Base-by-base conservation (phyloP, 2,797 vertebrate genomes). In the Poecilia wingei region DNA sequence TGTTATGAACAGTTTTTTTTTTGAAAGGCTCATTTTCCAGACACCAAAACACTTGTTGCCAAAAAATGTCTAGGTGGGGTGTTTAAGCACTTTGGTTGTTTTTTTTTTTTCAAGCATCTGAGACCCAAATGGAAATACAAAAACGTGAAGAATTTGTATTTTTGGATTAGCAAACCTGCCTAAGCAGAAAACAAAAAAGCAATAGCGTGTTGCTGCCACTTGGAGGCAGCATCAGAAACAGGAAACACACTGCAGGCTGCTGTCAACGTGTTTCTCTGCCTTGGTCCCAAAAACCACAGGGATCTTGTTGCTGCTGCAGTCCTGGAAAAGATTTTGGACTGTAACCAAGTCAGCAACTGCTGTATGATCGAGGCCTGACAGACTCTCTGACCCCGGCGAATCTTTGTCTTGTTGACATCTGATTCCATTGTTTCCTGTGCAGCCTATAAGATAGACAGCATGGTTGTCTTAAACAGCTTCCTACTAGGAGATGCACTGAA, bases 391-490 rank as follows among this genome's bases (percentile, higher is more conserved):
- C 68, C 68, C 68, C 25, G 2, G 41, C 10, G 22, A 41, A 45
- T 25, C 22, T 43, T 6, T 69, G 22, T 66, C 66, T 43, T 69
- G 41, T 41, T 70, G 41, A 28, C 68, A 70, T 70, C 13, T 70
- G 41, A 70, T 70, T 70, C 14, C 41, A 70, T 70, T 70, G 68
- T 46, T 70, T 70, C 43, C 41, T 46, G 12, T 70, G 3, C 68
- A 14, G 41, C 25, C 16, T 45, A 70, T 70, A n/a, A 70, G 25
- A 43, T 43, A 70, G 28, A 46, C 22, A 46, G 41, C 68, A 28
- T 46, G 68, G 28, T 70, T 70, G 41, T 43, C 6, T 28, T 28
- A 70, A 46, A 41, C 68, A 46, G 13, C 68, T 70, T 70, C 68
- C 68, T 28, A 28, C 41, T 28, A 46, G 28, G 68, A 28, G 41